phyloP scores from a whole-genome alignment of 2,888 invertebrate genomes.

The Monoplex corrugatus region DNA sequence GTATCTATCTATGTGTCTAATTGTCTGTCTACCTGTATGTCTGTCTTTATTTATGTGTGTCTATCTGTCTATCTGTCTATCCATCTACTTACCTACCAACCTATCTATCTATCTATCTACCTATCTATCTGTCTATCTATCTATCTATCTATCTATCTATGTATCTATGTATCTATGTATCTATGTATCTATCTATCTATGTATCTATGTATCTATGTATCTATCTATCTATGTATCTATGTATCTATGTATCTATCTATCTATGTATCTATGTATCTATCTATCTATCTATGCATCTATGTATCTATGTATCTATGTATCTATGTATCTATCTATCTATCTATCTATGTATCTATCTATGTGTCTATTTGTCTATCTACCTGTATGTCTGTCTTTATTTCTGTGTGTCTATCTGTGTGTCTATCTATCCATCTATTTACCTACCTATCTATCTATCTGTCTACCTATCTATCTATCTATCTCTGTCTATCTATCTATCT shows the following conservation, averaged over 20 bases:
- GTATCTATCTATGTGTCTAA: too few relatives aligned
- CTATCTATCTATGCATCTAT: background rate
- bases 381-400: too few relatives aligned
- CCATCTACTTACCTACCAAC: too few relatives aligned
- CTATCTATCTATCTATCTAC: too few relatives aligned
- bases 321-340: background rate
- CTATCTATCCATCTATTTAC: too few relatives aligned
- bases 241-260: background rate
- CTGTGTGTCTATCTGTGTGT: too few relatives aligned
- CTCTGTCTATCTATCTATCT: too few relatives aligned
- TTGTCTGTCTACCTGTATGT: too few relatives aligned
- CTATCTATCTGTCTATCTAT: background rate
- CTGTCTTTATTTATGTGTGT: too few relatives aligned
- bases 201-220: background rate
- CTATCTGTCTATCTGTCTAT: too few relatives aligned
- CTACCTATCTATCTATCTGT: too few relatives aligned
- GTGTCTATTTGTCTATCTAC: background rate
- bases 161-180: background rate
- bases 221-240: background rate
- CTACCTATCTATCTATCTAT: too few relatives aligned
- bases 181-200: background rate
- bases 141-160: background rate
- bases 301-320: background rate
- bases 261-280: background rate
- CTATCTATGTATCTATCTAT: background rate